Conservation (phyloP, 2,113 vertebrate genomes). For the Illadopsis cleaveri region DNA sequence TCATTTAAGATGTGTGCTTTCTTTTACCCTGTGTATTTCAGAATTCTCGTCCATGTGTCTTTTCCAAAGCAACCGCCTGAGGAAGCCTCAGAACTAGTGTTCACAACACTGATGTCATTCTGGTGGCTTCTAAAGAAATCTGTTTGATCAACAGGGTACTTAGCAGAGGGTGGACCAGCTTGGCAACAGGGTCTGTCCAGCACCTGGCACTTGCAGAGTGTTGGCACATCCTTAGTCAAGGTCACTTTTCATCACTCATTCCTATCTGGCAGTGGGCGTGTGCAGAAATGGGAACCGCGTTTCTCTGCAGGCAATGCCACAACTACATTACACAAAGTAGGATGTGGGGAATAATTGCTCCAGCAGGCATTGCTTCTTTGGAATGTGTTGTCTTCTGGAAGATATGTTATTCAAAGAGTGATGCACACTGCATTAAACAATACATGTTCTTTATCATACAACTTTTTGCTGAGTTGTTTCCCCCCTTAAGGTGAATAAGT, state of each 20-base stretch:
- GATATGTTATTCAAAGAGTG: neutral
- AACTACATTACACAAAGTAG: accelerated
- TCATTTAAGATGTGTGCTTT: accelerated
- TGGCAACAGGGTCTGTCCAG: neutral
- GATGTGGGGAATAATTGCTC: neutral
- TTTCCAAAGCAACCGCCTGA: neutral
- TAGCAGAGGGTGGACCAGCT: neutral
- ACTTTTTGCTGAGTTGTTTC: neutral
- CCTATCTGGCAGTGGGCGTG: neutral
- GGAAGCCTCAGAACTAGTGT: neutral
- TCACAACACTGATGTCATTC: neutral
- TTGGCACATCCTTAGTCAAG: neutral
- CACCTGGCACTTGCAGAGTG: neutral
- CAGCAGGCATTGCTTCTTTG: neutral
- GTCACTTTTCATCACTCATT: neutral
- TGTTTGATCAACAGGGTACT: neutral
- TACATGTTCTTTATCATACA: neutral
- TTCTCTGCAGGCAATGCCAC: neutral
- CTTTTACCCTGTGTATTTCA: neutral
- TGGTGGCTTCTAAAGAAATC: neutral
- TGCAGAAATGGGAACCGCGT: neutral
- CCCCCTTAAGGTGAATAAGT: neutral
- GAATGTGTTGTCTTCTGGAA: neutral
- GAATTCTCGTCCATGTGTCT: neutral
- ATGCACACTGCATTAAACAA: neutral